Evolutionary conservation across 2,888 invertebrate species (phyloP).

Genomic region (Drepana falcataria): DNA sequence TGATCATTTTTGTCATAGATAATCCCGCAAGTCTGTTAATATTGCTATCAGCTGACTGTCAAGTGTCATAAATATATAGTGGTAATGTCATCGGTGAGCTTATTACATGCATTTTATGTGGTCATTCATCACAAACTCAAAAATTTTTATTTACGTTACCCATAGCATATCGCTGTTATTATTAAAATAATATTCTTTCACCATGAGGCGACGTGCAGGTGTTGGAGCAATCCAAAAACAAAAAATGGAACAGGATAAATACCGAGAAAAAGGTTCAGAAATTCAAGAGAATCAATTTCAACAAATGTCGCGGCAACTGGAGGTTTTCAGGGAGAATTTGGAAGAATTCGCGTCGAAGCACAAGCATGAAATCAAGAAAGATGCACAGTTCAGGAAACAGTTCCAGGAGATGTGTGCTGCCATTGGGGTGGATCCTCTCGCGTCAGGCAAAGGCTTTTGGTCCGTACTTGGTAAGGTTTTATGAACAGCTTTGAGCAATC

Average conservation of each 20-base stretch:
- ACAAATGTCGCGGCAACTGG: conserved; percentile 96
- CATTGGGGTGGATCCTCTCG: conserved; percentile 98
- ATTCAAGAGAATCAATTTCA: conserved; percentile 95
- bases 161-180: too few relatives aligned
- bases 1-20: too few relatives aligned
- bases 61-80: too few relatives aligned
- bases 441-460: conserved; percentile 98
- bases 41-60: too few relatives aligned
- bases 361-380: conserved; percentile 95
- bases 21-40: too few relatives aligned
- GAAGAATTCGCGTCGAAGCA: conserved; percentile 98
- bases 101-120: too few relatives aligned
- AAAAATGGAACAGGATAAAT: conserved; percentile 91
- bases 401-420: conserved; percentile 99
- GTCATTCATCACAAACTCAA: too few relatives aligned
- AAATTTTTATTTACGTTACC: too few relatives aligned
- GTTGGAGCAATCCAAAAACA: conserved; percentile 95
- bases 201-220: conserved; percentile 90
- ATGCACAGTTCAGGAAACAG: conserved; percentile 95
- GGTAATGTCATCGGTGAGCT: too few relatives aligned
- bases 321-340: conserved; percentile 92
- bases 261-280: conserved; percentile 93
- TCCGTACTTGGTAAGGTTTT: conserved; percentile 85
- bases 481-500: not conserved
- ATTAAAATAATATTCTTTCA: conserved; percentile 8